Base-by-base conservation (phyloP, 2,888 invertebrate species). In the Crossocerus cetratus region DNA sequence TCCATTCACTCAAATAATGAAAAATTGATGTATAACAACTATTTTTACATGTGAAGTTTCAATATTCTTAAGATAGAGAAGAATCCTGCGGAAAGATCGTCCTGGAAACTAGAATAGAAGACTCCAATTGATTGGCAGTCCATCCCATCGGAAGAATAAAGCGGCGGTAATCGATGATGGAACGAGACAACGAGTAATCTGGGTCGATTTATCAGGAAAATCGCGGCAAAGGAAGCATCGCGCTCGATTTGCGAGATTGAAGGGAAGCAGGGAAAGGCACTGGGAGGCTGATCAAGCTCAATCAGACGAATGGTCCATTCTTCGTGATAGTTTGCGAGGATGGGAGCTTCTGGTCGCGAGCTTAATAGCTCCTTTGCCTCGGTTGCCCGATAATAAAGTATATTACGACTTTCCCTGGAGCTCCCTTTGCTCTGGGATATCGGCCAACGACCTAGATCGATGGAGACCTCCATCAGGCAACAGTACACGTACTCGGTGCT, bases 401-500 rank as follows among this genome's bases (percentile, higher is more conserved):
- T 49, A 49, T 49, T 49, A 49, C 5, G 14, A 20, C 13, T 42
- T 42, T 21, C 42, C 13, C 13, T 3, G 22, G 22, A 11, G 4
- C 13, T 44, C 55, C 65, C 55, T 65, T 59, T 11, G 23, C 55
- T 18, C 20, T 14, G 3, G 18, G 22, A 62, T 59, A 59, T 49
- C 16, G 71, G 66, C 53, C 65, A 70, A 66, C 22, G 69, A 72
- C 67, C 69, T 65, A 53, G 32, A 54, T 74, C 45, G 20, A 53
- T 43, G 16, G 42, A 3, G 21, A 68, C 60, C 45, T n/a, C 43
- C 61, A 45, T 20, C 57, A 45, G 8, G 32, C 32, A 32, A 32
- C 32, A 11, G 32, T 11, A 32, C 32, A 14, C 16, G 16, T 49
- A 0, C 16, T 8, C 43, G 5, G 14, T 11, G n/a, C 49, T 49